phyloP scores from a whole-genome alignment of 2,797 vertebrate genomes.

The Strix occidentalis region DNA sequence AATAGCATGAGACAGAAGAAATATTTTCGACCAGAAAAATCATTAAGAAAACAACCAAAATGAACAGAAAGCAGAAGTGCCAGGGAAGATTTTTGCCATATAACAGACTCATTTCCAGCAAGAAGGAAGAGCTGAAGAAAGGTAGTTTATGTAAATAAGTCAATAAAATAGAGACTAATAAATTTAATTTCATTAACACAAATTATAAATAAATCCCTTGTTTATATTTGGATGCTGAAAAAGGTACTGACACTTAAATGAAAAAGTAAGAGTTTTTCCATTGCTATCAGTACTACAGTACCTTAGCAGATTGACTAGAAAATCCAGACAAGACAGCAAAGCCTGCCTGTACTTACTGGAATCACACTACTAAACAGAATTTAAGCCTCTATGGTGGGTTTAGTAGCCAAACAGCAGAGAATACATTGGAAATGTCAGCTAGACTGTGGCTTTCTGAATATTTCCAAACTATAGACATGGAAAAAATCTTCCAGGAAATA shows the following conservation, averaged over 20 bases:
- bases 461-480: neutral
- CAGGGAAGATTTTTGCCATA: neutral
- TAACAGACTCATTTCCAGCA: neutral
- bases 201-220: neutral
- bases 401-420: neutral
- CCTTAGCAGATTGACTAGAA: neutral
- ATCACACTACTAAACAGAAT: neutral
- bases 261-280: neutral
- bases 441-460: constrained; percentile 30
- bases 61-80: neutral
- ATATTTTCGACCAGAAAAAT: neutral
- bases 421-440: neutral
- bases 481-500: constrained; percentile 40
- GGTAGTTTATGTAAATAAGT: neutral
- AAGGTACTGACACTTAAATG: neutral
- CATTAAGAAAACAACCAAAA: neutral
- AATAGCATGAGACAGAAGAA: neutral
- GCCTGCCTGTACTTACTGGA: neutral
- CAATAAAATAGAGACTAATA: neutral
- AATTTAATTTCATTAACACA: neutral
- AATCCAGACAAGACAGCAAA: neutral
- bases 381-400: neutral
- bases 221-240: neutral
- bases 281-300: neutral
- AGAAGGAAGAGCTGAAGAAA: neutral